Base-by-base conservation (phyloP, 2,888 invertebrate genomes). In the Elaeidobius kamerunicus region DNA sequence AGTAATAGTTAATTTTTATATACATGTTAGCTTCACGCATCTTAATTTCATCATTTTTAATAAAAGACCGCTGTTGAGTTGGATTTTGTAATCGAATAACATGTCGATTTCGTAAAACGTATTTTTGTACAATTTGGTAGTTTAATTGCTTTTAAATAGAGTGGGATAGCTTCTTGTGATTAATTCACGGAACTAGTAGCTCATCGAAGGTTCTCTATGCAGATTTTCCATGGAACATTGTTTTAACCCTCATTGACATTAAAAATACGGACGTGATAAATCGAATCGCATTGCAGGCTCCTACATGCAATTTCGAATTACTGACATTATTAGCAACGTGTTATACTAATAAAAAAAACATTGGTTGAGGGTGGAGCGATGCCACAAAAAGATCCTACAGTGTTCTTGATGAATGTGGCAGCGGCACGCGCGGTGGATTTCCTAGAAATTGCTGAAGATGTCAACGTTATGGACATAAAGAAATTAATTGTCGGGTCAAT, bases 201-300 rank as follows among this genome's bases (percentile, higher is more conserved):
- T 3, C 39, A 6, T 18, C 19, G 2, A 35, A 11, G 11, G 3
- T 14, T 9, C 19, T 39, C 12, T 39, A 39, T 39, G 17, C 39
- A n/a, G 39, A 39, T 3, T 39, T 39, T 39, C 39, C 39, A 18
- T 39, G 19, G 39, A n/a, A 39, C n/a, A n/a, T 39, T 19, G 12
- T 39, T 7, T 14, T 39, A 17, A 39, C 7, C 12, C 11, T 39
- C 4, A 39, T 39, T 20, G 39, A 39, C 12, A 18, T 39, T 5
- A 18, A 12, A 17, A 6, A 39, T 39, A 39, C 12, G 6, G 20
- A 39, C 2, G 39, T 36, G n/a, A 30, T 18, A 39, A 35, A 16
- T 16, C 35, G 35, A n/a, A n/a, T n/a, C n/a, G 35, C 35, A 27
- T 32, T 32, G 34, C 14, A 36, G n/a, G 15, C 36, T 15, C 36